Evolutionary conservation across 2,888 invertebrate genomes (phyloP).

Genomic region (Terebella lapidaria): DNA sequence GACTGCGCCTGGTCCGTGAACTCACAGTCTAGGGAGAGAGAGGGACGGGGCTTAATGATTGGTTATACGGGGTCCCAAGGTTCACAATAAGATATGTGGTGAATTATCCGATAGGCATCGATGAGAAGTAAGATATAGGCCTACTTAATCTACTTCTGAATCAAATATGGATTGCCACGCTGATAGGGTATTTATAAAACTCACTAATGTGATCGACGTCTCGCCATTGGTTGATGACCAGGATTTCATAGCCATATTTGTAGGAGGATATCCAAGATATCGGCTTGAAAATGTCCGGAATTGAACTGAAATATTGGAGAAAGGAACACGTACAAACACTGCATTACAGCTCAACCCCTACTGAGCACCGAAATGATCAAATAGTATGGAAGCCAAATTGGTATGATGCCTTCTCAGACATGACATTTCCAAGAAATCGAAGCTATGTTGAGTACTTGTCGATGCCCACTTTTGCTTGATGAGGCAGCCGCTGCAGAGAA

Average conservation of each 20-base stretch:
- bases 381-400: background rate
- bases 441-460: background rate
- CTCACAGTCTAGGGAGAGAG: background rate
- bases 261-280: conserved; percentile 78
- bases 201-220: conserved; percentile 66
- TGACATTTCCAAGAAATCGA: background rate
- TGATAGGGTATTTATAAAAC: no score
- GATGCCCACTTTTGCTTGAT: background rate
- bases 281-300: conserved; percentile 35
- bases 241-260: conserved; percentile 82
- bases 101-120: no score
- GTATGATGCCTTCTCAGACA: background rate
- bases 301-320: no score
- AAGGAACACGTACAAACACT: no score
- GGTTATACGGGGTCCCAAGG: no score
- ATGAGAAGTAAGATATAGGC: no score
- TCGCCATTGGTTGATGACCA: conserved; percentile 83
- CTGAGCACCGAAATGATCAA: no score
- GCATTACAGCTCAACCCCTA: no score
- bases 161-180: no score
- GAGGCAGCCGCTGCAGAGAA: conserved; percentile 2
- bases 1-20: background rate
- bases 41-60: no score
- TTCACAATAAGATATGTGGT: no score
- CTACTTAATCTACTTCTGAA: no score